phyloP scores from a whole-genome alignment of 2,888 invertebrate genomes.

The Andrena haemorrhoa region DNA sequence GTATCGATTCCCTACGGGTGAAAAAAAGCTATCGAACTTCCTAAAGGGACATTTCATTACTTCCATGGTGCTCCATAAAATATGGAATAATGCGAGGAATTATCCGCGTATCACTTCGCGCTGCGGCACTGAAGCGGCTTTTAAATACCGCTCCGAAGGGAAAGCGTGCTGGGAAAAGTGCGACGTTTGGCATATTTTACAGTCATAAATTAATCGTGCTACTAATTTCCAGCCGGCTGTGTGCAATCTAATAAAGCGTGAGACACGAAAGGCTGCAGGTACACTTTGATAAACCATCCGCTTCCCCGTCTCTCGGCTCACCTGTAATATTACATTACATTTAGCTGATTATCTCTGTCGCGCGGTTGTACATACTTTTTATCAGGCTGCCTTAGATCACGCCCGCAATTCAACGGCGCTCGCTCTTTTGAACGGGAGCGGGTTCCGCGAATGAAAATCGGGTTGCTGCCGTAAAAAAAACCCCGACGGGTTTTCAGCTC shows the following conservation, averaged over 20 bases:
- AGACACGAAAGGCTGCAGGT: constrained; percentile 72
- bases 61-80: too few species aligned
- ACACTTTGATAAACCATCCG: constrained; percentile 69
- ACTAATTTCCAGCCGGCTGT: constrained; percentile 65
- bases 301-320: constrained; percentile 41
- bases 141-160: not conserved
- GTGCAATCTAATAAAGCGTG: constrained; percentile 75
- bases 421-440: not conserved
- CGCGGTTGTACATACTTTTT: constrained; percentile 47
- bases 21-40: not conserved
- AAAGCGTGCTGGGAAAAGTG: not conserved
- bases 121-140: not conserved
- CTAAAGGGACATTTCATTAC: too few species aligned
- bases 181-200: constrained; percentile 30
- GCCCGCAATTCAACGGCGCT: constrained; percentile 36
- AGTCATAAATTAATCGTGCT: constrained; percentile 69
- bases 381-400: constrained; percentile 51
- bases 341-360: constrained; percentile 71
- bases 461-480: constrained; percentile 10
- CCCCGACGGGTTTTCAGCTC: not conserved
- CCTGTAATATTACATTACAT: constrained; percentile 71
- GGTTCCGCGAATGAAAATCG: constrained; percentile 18
- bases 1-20: not conserved
- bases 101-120: not conserved
- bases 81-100: not conserved